Conservation (phyloP, 2,797 vertebrate genomes). For the Pelodytes ibericus region DNA sequence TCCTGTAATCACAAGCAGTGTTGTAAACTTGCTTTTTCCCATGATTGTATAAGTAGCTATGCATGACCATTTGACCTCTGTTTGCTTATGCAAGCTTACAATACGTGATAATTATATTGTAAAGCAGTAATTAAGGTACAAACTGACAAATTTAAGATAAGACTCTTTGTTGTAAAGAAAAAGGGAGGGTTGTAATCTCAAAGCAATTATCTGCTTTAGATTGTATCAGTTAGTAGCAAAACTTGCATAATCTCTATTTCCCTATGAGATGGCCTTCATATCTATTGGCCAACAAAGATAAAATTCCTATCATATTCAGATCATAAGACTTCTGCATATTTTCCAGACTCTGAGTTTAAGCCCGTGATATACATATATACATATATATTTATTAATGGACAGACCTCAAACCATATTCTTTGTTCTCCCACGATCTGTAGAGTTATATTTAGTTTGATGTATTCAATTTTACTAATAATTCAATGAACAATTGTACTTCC, state of each 20-base stretch:
- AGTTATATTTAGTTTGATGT: not conserved
- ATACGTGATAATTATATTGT: slow-evolving; percentile 10
- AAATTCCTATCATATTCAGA: too few species aligned
- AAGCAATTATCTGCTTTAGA: slow-evolving; percentile 4
- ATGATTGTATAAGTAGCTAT: not conserved
- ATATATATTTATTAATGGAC: too few species aligned
- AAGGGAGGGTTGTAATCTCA: not conserved
- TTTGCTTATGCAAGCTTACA: slow-evolving; percentile 4
- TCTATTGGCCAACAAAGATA: not conserved
- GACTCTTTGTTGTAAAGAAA: not conserved
- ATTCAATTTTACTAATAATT: not conserved
- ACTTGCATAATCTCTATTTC: not conserved
- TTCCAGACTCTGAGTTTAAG: too few species aligned
- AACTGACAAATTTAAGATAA: slow-evolving; percentile 1
- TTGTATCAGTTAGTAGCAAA: not conserved
- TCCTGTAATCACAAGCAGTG: not conserved
- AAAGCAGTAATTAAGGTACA: slow-evolving; percentile 8
- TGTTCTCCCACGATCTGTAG: too few species aligned
- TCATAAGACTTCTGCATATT: too few species aligned
- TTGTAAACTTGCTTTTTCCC: not conserved
- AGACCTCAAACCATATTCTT: too few species aligned
- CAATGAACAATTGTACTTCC: not conserved
- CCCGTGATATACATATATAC: too few species aligned
- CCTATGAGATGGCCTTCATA: not conserved
- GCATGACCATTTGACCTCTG: slow-evolving; percentile 4